Conservation (phyloP, 1,140 invertebrate genomes). For the Drosophila oshimai region DNA sequence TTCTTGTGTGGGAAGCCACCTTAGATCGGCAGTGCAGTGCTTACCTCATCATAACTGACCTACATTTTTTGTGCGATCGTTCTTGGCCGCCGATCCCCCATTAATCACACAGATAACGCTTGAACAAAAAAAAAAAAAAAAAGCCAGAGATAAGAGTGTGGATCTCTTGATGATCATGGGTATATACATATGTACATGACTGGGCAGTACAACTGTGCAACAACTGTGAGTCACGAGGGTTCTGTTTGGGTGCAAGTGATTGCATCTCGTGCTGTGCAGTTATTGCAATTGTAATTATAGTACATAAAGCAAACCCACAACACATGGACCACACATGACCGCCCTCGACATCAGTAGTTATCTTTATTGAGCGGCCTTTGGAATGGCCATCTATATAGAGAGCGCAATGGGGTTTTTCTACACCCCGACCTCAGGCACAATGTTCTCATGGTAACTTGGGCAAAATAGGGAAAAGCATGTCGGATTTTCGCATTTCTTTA, state of each 20-base stretch:
- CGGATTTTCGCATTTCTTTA: neutral
- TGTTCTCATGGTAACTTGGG: neutral
- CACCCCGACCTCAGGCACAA: neutral
- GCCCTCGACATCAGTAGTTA: slow-evolving; percentile 30
- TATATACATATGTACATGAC: neutral
- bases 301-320: neutral
- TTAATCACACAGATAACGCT: slow-evolving; percentile 14
- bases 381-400: neutral
- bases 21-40: neutral
- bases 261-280: slow-evolving; percentile 20
- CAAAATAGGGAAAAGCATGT: neutral
- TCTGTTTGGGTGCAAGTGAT: slow-evolving; percentile 1
- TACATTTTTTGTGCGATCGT: neutral
- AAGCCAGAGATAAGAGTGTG: neutral
- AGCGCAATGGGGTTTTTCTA: neutral
- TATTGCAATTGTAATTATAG: neutral
- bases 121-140: too few species aligned
- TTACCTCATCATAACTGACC: slow-evolving; percentile 8
- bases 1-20: neutral
- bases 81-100: slow-evolving; percentile 7
- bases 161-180: neutral
- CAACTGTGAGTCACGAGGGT: slow-evolving; percentile 7
- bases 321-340: slow-evolving; percentile 2
- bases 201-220: neutral
- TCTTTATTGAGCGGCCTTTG: slow-evolving; percentile 14